Evolutionary conservation across 1,140 invertebrate genomes (phyloP).

Genomic region (Drosophila azteca): DNA sequence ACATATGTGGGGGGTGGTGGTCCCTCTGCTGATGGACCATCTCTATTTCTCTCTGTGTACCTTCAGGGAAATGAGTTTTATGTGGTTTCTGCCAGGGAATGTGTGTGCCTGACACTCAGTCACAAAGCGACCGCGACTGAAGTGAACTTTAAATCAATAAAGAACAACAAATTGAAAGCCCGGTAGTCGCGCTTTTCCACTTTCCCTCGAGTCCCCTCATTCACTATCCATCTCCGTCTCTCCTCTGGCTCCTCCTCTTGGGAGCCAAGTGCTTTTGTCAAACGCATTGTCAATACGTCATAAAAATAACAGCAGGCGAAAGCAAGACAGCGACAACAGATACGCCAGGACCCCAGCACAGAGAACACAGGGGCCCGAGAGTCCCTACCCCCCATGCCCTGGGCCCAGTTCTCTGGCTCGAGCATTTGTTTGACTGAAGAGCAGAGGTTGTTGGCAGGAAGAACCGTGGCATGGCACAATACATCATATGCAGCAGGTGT

Average conservation of each 20-base stretch:
- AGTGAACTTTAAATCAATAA: constrained; percentile 80
- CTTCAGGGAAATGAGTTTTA: constrained; percentile 72
- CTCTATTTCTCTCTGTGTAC: constrained; percentile 17
- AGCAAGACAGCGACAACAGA: constrained; percentile 10
- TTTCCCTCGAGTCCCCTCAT: constrained; percentile 1
- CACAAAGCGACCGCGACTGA: constrained; percentile 50
- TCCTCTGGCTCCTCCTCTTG: too few species aligned
- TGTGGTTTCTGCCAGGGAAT: constrained; percentile 33
- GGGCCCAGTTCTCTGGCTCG: constrained; percentile 30
- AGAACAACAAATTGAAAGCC: constrained; percentile 47
- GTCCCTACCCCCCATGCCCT: neutral
- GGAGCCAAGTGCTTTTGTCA: constrained; percentile 73
- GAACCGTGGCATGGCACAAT: constrained; percentile 47
- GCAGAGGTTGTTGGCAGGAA: constrained; percentile 3
- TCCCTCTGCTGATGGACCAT: constrained; percentile 1
- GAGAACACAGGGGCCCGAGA: neutral
- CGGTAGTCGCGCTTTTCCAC: constrained; percentile 28
- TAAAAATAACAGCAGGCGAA: constrained; percentile 47
- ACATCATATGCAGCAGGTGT: constrained; percentile 54
- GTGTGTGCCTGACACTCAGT: constrained; percentile 37
- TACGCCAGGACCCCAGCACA: constrained; percentile 23
- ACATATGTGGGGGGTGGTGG: constrained; percentile 8
- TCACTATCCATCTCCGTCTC: constrained; percentile 1
- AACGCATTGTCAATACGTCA: constrained; percentile 73
- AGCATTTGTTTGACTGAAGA: constrained; percentile 33